Conservation (phyloP, 2,888 invertebrate species). For the Adelphocoris suturalis region DNA sequence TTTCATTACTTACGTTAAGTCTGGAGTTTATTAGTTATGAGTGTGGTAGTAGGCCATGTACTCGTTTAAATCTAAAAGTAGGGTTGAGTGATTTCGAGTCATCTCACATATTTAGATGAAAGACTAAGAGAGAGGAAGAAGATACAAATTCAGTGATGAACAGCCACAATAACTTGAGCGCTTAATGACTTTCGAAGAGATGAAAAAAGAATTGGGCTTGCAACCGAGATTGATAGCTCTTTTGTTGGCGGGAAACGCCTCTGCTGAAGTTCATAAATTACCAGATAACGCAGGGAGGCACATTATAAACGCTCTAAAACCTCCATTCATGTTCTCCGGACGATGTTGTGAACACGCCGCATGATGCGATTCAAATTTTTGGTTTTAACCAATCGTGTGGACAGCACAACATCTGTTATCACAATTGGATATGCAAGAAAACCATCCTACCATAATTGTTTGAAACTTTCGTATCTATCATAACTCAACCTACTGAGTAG, state of each 20-base stretch:
- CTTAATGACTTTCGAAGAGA: neutral
- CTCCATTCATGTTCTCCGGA: neutral
- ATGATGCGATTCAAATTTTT: neutral
- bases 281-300: neutral
- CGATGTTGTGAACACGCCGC: neutral
- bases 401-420: neutral
- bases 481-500: no score
- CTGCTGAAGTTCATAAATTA: constrained; percentile 7
- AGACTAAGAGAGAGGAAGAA: neutral
- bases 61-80: no score
- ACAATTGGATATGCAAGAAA: no score
- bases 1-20: no score
- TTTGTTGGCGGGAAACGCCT: constrained; percentile 16
- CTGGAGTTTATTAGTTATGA: no score
- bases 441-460: no score
- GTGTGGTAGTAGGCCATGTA: no score
- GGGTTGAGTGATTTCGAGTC: no score
- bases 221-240: constrained; percentile 10
- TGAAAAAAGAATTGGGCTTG: constrained; percentile 20
- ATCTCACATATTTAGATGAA: no score
- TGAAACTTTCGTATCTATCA: no score
- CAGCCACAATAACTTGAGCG: constrained; percentile 5
- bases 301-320: constrained; percentile 24
- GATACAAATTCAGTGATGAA: constrained; percentile 6
- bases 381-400: neutral